Conservation (phyloP, 2,888 invertebrate genomes). For the Yponomeuta plumbellus region DNA sequence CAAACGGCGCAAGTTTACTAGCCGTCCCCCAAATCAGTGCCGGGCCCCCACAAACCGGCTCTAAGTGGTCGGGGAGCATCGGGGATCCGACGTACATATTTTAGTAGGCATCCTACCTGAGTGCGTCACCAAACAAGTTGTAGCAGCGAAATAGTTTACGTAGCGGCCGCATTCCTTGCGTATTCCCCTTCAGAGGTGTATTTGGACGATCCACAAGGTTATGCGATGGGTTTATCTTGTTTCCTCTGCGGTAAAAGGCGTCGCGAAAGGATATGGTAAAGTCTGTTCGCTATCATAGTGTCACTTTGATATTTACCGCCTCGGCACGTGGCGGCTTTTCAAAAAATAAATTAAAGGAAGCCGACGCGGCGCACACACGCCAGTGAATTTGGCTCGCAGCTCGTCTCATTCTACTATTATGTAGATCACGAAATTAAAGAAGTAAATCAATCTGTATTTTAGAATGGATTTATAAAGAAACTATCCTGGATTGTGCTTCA, state of each 20-base stretch:
- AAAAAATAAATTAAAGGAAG: too few species aligned
- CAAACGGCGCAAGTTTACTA: neutral
- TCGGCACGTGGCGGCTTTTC: too few species aligned
- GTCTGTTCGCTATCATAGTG: too few species aligned
- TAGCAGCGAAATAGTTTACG: neutral
- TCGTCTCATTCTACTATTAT: too few species aligned
- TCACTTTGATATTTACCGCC: too few species aligned
- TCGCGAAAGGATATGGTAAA: neutral
- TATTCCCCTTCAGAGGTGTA: neutral
- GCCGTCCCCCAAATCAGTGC: neutral
- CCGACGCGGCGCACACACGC: too few species aligned
- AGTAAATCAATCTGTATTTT: too few species aligned
- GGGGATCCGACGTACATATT: neutral
- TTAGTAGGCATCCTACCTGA: neutral
- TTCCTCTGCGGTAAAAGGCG: neutral
- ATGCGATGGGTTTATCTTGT: neutral
- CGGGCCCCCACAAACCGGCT: neutral
- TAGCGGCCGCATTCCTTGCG: neutral
- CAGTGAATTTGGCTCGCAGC: too few species aligned
- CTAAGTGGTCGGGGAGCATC: neutral
- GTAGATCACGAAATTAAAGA: too few species aligned
- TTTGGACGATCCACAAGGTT: neutral
- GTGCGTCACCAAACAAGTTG: constrained; percentile 1
- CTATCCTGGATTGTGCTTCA: too few species aligned
- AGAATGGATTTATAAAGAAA: too few species aligned